Percentiles rank a stretch among this genome's conserved stretches.
phyloP scores from a whole-genome alignment of 1,140 invertebrate species.

The Ostrea denselamellosa region DNA sequence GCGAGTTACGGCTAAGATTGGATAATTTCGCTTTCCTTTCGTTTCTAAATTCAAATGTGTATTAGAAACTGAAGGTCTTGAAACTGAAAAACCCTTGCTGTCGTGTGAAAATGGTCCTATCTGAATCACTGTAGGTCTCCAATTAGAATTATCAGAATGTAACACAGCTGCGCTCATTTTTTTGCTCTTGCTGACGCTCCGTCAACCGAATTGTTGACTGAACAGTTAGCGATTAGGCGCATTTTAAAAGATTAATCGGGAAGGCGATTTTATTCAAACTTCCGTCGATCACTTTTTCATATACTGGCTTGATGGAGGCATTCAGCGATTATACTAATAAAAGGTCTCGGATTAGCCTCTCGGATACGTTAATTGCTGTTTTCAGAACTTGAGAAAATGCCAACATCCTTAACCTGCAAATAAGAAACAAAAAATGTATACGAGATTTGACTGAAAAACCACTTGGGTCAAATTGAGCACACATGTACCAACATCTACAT shows the following conservation, averaged over 20 bases:
- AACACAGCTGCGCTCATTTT: slow-evolving; percentile 65
- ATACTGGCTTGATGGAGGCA: neutral
- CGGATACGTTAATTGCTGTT: slow-evolving; percentile 13
- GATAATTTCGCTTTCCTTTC: slow-evolving; percentile 53
- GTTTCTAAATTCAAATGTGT: neutral
- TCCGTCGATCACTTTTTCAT: slow-evolving; percentile 26
- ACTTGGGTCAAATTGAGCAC: no score
- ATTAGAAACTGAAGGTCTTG: slow-evolving; percentile 31
- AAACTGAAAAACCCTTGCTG: slow-evolving; percentile 51
- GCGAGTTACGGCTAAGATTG: slow-evolving; percentile 65
- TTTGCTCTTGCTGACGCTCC: neutral
- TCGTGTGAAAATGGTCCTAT: slow-evolving; percentile 64
- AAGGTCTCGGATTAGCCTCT: neutral
- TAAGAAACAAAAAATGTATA: neutral
- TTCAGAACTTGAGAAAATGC: slow-evolving; percentile 11
- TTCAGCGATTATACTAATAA: neutral
- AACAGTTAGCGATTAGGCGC: slow-evolving; percentile 36
- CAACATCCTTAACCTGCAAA: slow-evolving; percentile 12
- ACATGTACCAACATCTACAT: no score
- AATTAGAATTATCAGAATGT: slow-evolving; percentile 61
- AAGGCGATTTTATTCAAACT: slow-evolving; percentile 32
- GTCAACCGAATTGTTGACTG: slow-evolving; percentile 37
- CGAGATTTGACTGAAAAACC: neutral
- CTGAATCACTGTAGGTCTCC: slow-evolving; percentile 67
- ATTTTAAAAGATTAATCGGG: slow-evolving; percentile 43